These are phyloP conservation scores for Aspidiotus rigidus DNA, from an alignment of 2,888 invertebrate genomes.

Conservation along the genomic window DNA sequence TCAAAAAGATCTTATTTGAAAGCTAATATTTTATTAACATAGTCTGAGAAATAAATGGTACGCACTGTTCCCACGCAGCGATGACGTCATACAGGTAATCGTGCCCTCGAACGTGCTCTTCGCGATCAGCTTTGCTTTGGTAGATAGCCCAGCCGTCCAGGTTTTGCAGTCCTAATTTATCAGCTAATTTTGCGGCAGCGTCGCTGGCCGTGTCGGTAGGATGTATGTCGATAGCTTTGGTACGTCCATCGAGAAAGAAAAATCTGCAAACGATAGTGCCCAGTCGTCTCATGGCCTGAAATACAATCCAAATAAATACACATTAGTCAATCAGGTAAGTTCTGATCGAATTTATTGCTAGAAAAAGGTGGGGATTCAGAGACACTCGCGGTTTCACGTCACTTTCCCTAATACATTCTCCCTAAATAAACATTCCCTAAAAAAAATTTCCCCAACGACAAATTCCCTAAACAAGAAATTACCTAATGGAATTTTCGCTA, in stretches of 20 bases:
- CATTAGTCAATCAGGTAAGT: neutral
- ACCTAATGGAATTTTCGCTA: too few species aligned
- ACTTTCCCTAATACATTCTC: too few species aligned
- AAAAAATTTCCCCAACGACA: too few species aligned
- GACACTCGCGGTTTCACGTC: too few species aligned
- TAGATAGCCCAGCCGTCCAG: constrained; percentile 93
- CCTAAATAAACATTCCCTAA: too few species aligned
- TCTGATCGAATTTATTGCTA: too few species aligned
- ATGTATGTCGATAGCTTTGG: constrained; percentile 90
- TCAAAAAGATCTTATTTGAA: too few species aligned
- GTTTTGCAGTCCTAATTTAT: constrained; percentile 71
- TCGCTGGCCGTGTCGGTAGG: constrained; percentile 89
- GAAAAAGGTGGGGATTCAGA: too few species aligned
- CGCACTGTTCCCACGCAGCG: constrained; percentile 85
- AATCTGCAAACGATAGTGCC: constrained; percentile 89
- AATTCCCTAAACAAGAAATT: too few species aligned
- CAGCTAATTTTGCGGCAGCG: constrained; percentile 77
- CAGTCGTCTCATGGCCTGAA: constrained; percentile 74
- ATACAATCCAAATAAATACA: neutral
- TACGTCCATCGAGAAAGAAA: constrained; percentile 88
- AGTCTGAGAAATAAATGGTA: constrained; percentile 35
- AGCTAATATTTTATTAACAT: too few species aligned
- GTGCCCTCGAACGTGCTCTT: constrained; percentile 82
- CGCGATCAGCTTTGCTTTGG: constrained; percentile 74
- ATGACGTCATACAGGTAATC: constrained; percentile 90